Base-by-base conservation (phyloP, 2,888 invertebrate genomes). In the Ophonus ardosiacus region DNA sequence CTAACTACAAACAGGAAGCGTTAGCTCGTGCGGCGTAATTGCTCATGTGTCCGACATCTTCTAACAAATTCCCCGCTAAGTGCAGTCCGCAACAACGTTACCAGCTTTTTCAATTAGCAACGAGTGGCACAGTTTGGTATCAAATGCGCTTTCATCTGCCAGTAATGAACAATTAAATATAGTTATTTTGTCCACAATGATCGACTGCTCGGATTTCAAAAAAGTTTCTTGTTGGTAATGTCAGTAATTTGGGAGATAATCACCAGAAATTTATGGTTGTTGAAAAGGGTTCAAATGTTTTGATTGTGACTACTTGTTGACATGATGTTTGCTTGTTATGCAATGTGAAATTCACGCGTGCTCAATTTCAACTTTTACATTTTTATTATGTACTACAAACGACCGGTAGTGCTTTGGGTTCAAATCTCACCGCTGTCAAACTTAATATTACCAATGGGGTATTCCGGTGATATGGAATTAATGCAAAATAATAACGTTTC, bases 71-170 rank as follows among this genome's bases (percentile, higher is more conserved):
- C 79, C 7, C 56, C 10, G 17, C 74, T 78, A 78, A 78, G 79
- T 80, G 79, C 61, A 13, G 13, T 13, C 59, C 63, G 59, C 57
- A 24, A 24, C 31, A n/a, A 38, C 18, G 7, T 59, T 10, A 82
- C 81, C 51, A 82, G 68, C 68, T 82, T 82, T 82, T 82, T 82
- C 81, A 82, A 82, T 82, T 82, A 82, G 56, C 68, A 7, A 51
- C 31, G 21, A 21, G 15, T 82, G 81, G 56, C 81, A 82, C 56
- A 82, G 56, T 82, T 82, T 15, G 7, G 18, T 82, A 82, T 82
- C 81, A n/a, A 51, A 17, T n/a, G 24, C 68, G 51, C 81, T 68
- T 82, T 68, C 81, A 68, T 68, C 81, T 31, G n/a, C 17, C 57
- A 17, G 18, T 43, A 81, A 81, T 51, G 63, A 40, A 81, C 65